Conservation (phyloP, 2,888 invertebrate genomes). For the Chydorus sphaericus region DNA sequence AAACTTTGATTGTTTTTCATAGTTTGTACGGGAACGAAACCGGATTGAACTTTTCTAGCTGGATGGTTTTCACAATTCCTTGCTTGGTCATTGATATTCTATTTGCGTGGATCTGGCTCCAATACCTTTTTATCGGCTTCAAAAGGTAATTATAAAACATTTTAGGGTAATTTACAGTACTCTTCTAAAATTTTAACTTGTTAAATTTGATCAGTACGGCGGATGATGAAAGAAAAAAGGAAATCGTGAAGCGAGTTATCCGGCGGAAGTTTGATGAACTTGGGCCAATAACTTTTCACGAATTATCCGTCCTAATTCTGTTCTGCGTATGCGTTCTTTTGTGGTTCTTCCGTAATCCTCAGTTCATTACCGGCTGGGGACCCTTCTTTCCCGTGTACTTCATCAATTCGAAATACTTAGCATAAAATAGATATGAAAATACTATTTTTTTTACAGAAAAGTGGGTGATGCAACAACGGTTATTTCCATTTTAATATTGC, state of each 20-base stretch:
- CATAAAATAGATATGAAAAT: no score
- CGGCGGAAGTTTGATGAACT: constrained; percentile 57
- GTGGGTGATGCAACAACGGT: constrained; percentile 22
- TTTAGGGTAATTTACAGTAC: no score
- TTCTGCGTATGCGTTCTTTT: constrained; percentile 64
- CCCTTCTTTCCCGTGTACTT: constrained; percentile 34
- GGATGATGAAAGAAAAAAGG: not conserved
- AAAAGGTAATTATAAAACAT: not conserved
- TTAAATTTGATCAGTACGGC: not conserved
- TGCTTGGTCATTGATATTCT: constrained; percentile 65
- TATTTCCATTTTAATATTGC: constrained; percentile 29
- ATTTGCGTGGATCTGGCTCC: constrained; percentile 60
- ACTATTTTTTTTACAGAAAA: no score
- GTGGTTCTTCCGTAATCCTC: constrained; percentile 80
- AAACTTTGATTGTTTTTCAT: no score
- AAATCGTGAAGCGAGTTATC: constrained; percentile 54
- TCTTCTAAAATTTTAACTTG: not conserved
- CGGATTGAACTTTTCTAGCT: constrained; percentile 56
- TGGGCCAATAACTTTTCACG: constrained; percentile 64
- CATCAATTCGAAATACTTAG: no score
- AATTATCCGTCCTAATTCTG: constrained; percentile 48
- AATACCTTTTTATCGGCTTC: constrained; percentile 49
- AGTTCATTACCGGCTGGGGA: constrained; percentile 78
- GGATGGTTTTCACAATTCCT: constrained; percentile 76
- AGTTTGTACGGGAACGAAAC: constrained; percentile 16